Evolutionary conservation across 2,797 vertebrate genomes (phyloP).

Genomic region (Acrossocheilus wenchowensis): DNA sequence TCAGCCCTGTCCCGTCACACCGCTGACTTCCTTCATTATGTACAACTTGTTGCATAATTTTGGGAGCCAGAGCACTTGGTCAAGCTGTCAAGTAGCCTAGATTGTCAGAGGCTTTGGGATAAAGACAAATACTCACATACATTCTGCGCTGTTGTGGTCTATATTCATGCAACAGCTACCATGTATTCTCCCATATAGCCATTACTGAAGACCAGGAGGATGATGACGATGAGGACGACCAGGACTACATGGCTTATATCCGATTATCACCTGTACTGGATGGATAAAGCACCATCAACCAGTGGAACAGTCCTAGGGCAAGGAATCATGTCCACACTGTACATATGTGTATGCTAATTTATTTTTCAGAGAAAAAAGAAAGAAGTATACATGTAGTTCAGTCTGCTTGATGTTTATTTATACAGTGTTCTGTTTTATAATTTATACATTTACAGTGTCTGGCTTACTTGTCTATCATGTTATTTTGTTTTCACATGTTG

Average conservation of each 20-base stretch:
- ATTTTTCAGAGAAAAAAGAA: slow-evolving; percentile 95
- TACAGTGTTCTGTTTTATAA: slow-evolving; percentile 98
- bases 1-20: slow-evolving; percentile 79
- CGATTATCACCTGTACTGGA: slow-evolving; percentile 97
- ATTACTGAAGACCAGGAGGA: slow-evolving; percentile 98
- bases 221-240: slow-evolving; percentile 94
- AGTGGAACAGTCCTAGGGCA: slow-evolving; percentile 87
- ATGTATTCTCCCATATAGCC: slow-evolving; percentile 99
- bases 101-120: slow-evolving; percentile 83
- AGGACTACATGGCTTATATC: slow-evolving; percentile 95
- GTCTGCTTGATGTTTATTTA: slow-evolving; percentile 99
- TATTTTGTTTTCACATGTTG: slow-evolving; percentile 72
- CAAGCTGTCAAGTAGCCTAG: slow-evolving; percentile 82
- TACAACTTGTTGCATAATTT: slow-evolving; percentile 81
- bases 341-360: slow-evolving; percentile 99
- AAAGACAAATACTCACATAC: slow-evolving; percentile 84
- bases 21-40: slow-evolving; percentile 87
- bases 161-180: slow-evolving; percentile 99
- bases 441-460: slow-evolving; percentile 99
- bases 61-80: slow-evolving; percentile 82
- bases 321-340: slow-evolving; percentile 97
- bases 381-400: slow-evolving; percentile 98
- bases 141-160: slow-evolving; percentile 95
- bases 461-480: slow-evolving; percentile 96
- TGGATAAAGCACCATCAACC: slow-evolving; percentile 89